Base-by-base conservation (phyloP, 2,888 invertebrate genomes). In the Leptopilina drosophilae region DNA sequence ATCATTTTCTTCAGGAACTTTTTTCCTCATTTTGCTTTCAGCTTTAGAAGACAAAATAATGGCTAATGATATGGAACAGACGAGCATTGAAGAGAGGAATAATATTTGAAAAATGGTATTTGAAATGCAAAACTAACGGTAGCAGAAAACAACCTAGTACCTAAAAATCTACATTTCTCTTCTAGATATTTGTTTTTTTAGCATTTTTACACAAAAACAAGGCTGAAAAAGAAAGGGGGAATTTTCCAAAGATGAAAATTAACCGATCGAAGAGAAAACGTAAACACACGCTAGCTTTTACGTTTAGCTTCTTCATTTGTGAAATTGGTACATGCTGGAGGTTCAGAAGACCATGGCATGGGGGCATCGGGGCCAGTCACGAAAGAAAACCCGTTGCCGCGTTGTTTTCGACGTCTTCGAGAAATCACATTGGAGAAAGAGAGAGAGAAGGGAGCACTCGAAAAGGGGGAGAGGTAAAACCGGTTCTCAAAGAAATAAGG, bases 401-500 rank as follows among this genome's bases (percentile, higher is more conserved):
- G 83, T 82, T 83, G 82, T 81, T 82, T 83, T 81, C 76, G 80
- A 76, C 64, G 75, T 26, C 73, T 33, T 40, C 26, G 11, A 73
- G 73, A 73, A 56, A 73, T 42, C 42, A 42, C 42, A 42, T 42
- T 42, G 42, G 42, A 5, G 42, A 5, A 5, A 42, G 42, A 42
- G 42, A 42, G 42, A 42, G 42, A 42, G 42, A 42, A 2, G 2
- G 42, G 7, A 56, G 33, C 9, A 56, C 73, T 73, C 56, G 8
- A 1, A 49, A 73, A 73, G 56, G 77, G 59, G 66, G 40, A 75
- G 79, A 78, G 66, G 76, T 69, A 76, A 64, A 80, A 83, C 83
- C 83, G 83, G 83, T 83, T 83, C 81, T 83, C 80, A 79, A 82
- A 82, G 82, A 65, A 80, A 81, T 81, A 83, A 83, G 75, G 73